A percentile compares a stretch with the other conserved stretches of the same genome.
Evolutionary conservation across 2,113 vertebrate genomes (phyloP).

Genomic region (Heterochromis multidens): DNA sequence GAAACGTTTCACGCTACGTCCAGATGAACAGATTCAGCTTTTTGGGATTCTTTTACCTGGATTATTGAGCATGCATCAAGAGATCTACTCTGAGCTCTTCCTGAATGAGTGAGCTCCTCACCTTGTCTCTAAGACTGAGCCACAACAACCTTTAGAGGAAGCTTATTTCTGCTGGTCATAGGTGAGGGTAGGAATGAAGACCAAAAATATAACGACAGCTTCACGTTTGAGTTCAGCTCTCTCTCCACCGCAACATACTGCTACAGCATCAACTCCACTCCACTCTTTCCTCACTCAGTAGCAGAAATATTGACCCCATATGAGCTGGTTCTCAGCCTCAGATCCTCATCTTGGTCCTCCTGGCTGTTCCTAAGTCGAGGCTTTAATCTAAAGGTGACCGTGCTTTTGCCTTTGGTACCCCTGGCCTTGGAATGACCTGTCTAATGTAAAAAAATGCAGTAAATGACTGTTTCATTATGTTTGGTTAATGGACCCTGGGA

Average conservation of each 20-base stretch:
- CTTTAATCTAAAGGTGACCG: neutral
- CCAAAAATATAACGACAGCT: no score
- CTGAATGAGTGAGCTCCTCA: neutral
- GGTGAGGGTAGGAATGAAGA: no score
- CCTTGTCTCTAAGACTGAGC: neutral
- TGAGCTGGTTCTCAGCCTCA: neutral
- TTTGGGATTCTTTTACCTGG: no score
- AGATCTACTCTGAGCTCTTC: neutral
- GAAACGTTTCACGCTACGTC: no score
- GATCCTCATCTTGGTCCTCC: neutral
- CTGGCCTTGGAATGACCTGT: neutral
- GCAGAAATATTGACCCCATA: neutral
- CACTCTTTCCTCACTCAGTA: neutral
- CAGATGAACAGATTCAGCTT: no score
- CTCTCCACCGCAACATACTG: no score
- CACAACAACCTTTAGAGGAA: neutral
- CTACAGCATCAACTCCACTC: neutral
- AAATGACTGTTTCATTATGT: neutral
- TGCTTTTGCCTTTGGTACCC: neutral
- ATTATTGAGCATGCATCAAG: no score
- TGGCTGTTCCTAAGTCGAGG: neutral
- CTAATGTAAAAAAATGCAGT: neutral
- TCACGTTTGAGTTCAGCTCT: no score
- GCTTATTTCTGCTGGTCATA: neutral
- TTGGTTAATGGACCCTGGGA: neutral